Conservation (phyloP, 2,888 invertebrate genomes). For the Drosophila phalerata region DNA sequence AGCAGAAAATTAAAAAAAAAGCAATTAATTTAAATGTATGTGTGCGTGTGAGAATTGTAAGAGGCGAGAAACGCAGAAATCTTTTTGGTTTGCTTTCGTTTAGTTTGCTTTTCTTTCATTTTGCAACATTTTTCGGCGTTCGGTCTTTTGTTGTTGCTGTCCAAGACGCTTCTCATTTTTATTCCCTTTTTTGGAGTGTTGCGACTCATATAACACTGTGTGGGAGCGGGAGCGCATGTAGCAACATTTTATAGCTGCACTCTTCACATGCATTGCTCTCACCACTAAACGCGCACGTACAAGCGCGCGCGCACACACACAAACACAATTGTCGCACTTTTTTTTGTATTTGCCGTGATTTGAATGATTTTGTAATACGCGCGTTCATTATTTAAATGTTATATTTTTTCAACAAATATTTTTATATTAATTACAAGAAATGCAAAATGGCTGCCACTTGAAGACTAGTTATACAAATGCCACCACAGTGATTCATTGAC, state of each 20-base stretch:
- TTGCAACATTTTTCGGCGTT: conserved; percentile 79
- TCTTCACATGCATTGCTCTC: conserved; percentile 74
- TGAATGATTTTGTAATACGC: conserved; percentile 81
- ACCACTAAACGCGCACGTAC: conserved; percentile 55
- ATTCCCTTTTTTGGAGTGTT: conserved; percentile 86
- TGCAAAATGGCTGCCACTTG: conserved; percentile 41
- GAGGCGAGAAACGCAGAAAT: conserved; percentile 62
- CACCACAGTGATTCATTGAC: conserved; percentile 51
- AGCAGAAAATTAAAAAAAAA: conserved; percentile 33
- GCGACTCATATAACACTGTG: conserved; percentile 85
- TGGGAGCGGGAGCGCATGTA: conserved; percentile 64
- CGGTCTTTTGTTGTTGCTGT: conserved; percentile 62
- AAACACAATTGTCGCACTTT: conserved; percentile 73
- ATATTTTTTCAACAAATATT: conserved; percentile 29
- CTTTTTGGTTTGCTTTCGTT: conserved; percentile 59
- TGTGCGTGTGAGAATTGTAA: conserved; percentile 28
- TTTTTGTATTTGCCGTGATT: conserved; percentile 79
- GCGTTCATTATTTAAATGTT: conserved; percentile 64
- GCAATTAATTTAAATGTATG: conserved; percentile 69
- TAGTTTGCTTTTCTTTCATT: conserved; percentile 73
- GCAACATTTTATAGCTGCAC: conserved; percentile 74
- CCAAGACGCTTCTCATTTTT: conserved; percentile 82
- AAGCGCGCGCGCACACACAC: conserved; percentile 42
- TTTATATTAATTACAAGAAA: conserved; percentile 24
- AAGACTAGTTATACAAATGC: conserved; percentile 29